Conservation (phyloP, 1,140 invertebrate genomes). For the Notospermus geniculatus region DNA sequence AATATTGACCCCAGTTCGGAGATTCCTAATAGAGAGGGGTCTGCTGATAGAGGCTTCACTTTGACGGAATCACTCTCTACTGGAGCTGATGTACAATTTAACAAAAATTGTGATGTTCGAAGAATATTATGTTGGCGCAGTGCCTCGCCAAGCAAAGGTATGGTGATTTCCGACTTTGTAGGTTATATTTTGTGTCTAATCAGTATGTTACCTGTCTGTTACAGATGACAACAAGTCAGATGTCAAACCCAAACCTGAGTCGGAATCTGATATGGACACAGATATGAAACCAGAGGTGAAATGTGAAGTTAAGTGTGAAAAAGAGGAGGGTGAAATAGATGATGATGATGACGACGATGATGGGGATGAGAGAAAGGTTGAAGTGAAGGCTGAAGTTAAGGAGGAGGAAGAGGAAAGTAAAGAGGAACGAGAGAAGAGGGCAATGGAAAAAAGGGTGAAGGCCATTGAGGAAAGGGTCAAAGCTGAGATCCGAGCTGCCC, state of each 20-base stretch:
- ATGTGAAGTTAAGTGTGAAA: constrained; percentile 8
- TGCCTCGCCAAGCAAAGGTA: too few relatives aligned
- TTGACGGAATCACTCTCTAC: too few relatives aligned
- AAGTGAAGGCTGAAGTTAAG: constrained; percentile 8
- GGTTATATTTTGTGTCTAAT: too few relatives aligned
- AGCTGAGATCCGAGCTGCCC: constrained; percentile 12
- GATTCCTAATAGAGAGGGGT: too few relatives aligned
- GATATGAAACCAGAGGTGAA: constrained; percentile 18
- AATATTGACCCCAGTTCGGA: too few relatives aligned
- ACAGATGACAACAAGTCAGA: too few relatives aligned
- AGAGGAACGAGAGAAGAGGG: constrained; percentile 28
- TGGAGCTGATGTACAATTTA: too few relatives aligned
- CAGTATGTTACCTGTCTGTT: too few relatives aligned
- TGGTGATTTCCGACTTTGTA: too few relatives aligned
- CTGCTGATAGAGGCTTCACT: too few relatives aligned
- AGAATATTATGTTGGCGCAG: too few relatives aligned
- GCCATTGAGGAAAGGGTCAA: constrained; percentile 29
- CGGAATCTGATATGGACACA: constrained; percentile 19
- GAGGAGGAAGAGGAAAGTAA: constrained; percentile 20
- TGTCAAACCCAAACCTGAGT: constrained; percentile 2
- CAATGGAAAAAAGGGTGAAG: constrained; percentile 19
- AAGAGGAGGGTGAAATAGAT: background rate
- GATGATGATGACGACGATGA: constrained; percentile 8
- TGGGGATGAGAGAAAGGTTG: constrained; percentile 22
- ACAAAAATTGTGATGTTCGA: too few relatives aligned